Evolutionary conservation across 2,888 invertebrate genomes (phyloP), one percentile per base, ranked within the genome.

Genomic region (Leptarthrus brevirostris): DNA sequence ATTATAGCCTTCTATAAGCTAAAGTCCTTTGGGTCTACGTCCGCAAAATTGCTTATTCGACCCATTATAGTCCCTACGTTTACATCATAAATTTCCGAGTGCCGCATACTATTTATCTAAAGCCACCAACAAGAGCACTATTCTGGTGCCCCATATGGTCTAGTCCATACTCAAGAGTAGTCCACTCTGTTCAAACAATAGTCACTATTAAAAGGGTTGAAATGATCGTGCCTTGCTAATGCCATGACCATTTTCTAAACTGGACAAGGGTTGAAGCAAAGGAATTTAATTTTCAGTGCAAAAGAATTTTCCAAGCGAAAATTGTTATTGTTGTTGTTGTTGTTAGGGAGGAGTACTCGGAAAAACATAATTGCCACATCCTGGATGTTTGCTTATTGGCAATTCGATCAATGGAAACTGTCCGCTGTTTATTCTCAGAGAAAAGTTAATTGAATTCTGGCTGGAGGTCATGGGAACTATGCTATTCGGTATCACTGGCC

Each of bases 101-200:
- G 54, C 26, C 54, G 54, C 54, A 54, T 54, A 53, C 53, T 53
- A 53, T 53, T 53, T 53, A 53, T 53, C 53, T 53, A 54, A 54
- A 54, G 54, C 24, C 24, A 54, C 22, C 20, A 24, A 24, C 54
- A 54, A 54, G n/a, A 26, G 22, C 26, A 24, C 30, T 30, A 30
- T 30, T n/a, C n/a, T n/a, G n/a, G n/a, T 12, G 8, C 54, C 22
- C 54, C n/a, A 54, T 40, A 40, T 40, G n/a, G 30, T 40, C 54
- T 54, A 26, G 18, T n/a, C 12, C 26, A 54, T 26, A 54, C 24
- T 54, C 26, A 3, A 6, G 54, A 18, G 12, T 5, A 24, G 24
- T 54, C 3, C 2, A 14, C 26, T 24, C 53, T 20, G 54, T 14
- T 54, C 24, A 54, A 54, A 24, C 54, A 24, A 26, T 54, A 54